Percentiles rank a stretch among this genome's conserved stretches.
Evolutionary conservation across 2,888 invertebrate species (phyloP).

Genomic region (Choreutis nemorana): DNA sequence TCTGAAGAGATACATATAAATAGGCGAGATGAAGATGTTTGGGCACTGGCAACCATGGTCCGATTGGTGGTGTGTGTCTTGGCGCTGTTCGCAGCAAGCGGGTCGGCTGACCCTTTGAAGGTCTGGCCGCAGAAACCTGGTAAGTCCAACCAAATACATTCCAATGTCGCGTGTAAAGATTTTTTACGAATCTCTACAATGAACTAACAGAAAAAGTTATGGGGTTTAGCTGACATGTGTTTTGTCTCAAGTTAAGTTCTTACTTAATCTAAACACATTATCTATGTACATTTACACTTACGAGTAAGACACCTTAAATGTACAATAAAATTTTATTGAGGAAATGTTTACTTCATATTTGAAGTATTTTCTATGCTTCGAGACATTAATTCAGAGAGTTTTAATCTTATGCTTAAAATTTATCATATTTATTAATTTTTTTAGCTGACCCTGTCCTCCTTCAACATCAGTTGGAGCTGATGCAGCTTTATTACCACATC

Average conservation of each 20-base stretch:
- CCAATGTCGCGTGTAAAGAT: no score
- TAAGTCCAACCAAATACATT: slow-evolving; percentile 23
- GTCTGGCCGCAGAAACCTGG: slow-evolving; percentile 31
- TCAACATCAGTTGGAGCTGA: slow-evolving; percentile 45
- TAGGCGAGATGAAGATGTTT: slow-evolving; percentile 11
- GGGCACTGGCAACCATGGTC: slow-evolving; percentile 36
- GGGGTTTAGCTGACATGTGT: no score
- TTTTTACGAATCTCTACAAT: no score
- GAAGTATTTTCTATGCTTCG: no score
- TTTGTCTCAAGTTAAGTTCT: no score
- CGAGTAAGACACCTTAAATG: no score
- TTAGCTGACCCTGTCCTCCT: slow-evolving; percentile 59
- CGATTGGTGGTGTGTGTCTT: slow-evolving; percentile 37
- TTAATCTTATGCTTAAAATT: not conserved
- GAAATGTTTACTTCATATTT: no score
- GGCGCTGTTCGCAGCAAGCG: slow-evolving; percentile 37
- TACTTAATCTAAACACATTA: no score
- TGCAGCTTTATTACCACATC: slow-evolving; percentile 50
- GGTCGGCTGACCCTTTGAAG: slow-evolving; percentile 26
- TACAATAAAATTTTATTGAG: no score
- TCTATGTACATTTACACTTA: no score
- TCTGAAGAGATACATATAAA: slow-evolving; percentile 14
- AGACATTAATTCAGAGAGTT: no score
- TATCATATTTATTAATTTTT: slow-evolving; percentile 11
- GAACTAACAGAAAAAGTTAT: no score